Percentiles rank a stretch among this genome's conserved stretches.
phyloP scores from a whole-genome alignment of 1,140 invertebrate genomes.

The Nasonia longicornis region DNA sequence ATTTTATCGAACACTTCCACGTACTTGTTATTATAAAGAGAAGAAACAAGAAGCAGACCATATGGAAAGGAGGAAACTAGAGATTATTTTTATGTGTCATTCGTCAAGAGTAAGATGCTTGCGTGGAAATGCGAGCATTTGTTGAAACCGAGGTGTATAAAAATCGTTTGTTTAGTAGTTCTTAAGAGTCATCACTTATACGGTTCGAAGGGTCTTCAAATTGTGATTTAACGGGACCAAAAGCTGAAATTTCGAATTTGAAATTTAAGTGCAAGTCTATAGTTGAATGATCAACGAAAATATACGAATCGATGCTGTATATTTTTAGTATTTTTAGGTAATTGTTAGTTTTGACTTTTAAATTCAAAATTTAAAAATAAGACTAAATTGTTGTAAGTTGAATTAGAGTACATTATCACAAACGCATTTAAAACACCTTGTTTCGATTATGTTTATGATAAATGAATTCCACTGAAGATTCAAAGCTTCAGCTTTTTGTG shows the following conservation, averaged over 20 bases:
- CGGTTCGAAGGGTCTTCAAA: constrained; percentile 24
- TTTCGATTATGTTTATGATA: neutral
- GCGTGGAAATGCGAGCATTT: constrained; percentile 52
- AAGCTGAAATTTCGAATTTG: constrained; percentile 25
- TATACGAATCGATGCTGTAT: neutral
- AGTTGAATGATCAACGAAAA: neutral
- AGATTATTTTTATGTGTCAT: constrained; percentile 51
- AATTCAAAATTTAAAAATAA: constrained; percentile 5
- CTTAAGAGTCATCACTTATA: constrained; percentile 51
- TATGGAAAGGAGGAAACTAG: constrained; percentile 49
- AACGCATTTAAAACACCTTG: neutral
- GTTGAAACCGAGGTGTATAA: constrained; percentile 55
- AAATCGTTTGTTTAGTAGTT: constrained; percentile 59
- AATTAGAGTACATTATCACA: constrained; percentile 13
- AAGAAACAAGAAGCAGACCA: constrained; percentile 47
- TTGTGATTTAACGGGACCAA: constrained; percentile 18
- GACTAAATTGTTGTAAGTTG: constrained; percentile 14
- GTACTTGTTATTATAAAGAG: constrained; percentile 47
- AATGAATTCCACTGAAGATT: neutral
- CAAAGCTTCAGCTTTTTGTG: constrained; percentile 45
- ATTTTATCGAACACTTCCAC: constrained; percentile 46
- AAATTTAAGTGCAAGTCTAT: neutral
- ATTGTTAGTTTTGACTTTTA: neutral
- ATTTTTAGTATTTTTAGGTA: neutral
- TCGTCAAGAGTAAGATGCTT: constrained; percentile 44